Base-by-base conservation (phyloP, 2,797 vertebrate genomes). In the Pithecia hirsuta region DNA sequence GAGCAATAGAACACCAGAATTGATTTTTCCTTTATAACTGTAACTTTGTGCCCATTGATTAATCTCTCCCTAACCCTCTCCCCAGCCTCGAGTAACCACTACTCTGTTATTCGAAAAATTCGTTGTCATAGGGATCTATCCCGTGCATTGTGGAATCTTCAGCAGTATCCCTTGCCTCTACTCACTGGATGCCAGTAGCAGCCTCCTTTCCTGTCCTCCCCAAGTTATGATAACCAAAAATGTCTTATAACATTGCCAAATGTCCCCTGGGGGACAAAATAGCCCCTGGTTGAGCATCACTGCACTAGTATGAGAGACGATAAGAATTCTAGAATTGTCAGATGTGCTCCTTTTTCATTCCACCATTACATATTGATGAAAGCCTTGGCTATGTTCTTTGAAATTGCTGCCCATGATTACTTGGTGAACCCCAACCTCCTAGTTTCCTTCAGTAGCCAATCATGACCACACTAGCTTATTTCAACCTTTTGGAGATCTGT, bases 401-500 rank as follows among this genome's bases (percentile, higher is more conserved):
- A 80, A 94, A 80, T 9, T 36, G 19, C 15, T 88, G 19, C 52
- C 24, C n/a, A 3, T 5, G 5, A 55, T 88, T 83, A 6, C 8
- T 52, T 28, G 46, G 30, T 81, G n/a, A 1, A 1, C 3, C 1
- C 4, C n/a, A 22, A 8, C 3, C 11, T 55, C 11, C 52, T 14
- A 26, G 20, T 74, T 86, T 80, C 44, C 48, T 72, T 59, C 28
- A 30, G 41, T 30, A 46, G 6, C 50, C 33, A n/a, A 55, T 85
- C 44, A 57, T 10, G 33, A 52, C 39, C 75, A 2, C 19, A 10
- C 39, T 80, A 36, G 6, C 70, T 88, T 91, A 55, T 83, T 89
- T 59, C 30, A 7, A 79, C 2, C 17, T 74, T 81, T 79, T 24
- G 19, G n/a, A 48, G 24, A 94, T 93, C 17, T 76, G 2, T 70